Evolutionary conservation across 2,888 invertebrate species (phyloP).

Genomic region (Brenthis ino): DNA sequence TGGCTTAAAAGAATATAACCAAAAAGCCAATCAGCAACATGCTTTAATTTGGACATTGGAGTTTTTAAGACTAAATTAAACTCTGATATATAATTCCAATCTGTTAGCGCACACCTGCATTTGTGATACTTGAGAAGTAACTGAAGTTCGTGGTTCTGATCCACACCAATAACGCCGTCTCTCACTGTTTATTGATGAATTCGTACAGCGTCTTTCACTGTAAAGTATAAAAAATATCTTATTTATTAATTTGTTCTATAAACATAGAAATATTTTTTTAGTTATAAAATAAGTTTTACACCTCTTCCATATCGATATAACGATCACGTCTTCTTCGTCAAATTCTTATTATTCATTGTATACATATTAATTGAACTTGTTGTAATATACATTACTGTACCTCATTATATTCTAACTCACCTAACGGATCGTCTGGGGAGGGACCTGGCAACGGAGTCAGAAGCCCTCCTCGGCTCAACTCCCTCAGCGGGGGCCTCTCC

Average conservation of each 20-base stretch:
- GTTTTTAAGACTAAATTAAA: too few species aligned
- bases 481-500: conserved; percentile 49
- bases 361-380: not conserved
- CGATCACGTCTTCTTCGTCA: too few species aligned
- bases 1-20: too few species aligned
- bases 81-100: too few species aligned
- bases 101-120: conserved; percentile 55
- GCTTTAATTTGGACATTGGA: too few species aligned
- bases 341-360: not conserved
- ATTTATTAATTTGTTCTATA: too few species aligned
- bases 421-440: conserved; percentile 68
- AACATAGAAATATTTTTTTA: too few species aligned
- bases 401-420: conserved; percentile 40
- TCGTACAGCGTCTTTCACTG: conserved; percentile 73
- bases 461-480: conserved; percentile 64
- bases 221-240: not conserved
- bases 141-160: conserved; percentile 73
- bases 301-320: too few species aligned
- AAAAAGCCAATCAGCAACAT: too few species aligned
- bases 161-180: conserved; percentile 72
- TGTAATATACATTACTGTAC: not conserved
- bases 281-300: too few species aligned
- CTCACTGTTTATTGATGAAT: conserved; percentile 73
- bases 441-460: conserved; percentile 59
- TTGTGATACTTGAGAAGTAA: conserved; percentile 73